These are phyloP conservation scores for Anolis apletophallus DNA, from an alignment of 2,797 vertebrate species.

Conservation along the genomic window DNA sequence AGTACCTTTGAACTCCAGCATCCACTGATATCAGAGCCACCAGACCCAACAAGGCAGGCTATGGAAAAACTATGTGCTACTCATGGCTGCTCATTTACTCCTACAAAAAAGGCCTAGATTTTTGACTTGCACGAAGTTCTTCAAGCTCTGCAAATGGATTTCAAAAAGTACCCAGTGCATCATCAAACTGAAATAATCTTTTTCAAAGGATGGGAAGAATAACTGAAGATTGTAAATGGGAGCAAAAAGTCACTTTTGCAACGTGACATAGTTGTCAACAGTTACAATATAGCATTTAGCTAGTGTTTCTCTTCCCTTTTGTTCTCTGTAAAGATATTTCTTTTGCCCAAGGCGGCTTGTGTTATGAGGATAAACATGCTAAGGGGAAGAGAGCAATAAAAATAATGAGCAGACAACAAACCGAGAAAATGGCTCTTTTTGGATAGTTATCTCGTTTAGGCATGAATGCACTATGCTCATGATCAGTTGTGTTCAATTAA, in stretches of 20 bases:
- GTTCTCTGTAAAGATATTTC: slow-evolving; percentile 48
- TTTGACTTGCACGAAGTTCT: neutral
- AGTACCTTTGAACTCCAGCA: no score
- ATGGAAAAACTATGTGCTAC: neutral
- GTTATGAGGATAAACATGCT: slow-evolving; percentile 37
- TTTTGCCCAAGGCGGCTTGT: slow-evolving; percentile 23
- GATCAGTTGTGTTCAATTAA: accelerated
- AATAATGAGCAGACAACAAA: slow-evolving; percentile 9
- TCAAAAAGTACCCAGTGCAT: neutral
- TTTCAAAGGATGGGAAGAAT: slow-evolving; percentile 38
- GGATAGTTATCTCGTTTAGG: neutral
- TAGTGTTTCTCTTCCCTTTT: slow-evolving; percentile 34
- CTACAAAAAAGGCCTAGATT: neutral
- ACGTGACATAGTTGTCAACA: slow-evolving; percentile 20
- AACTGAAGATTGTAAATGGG: neutral
- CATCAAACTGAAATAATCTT: neutral
- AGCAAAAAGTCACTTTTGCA: slow-evolving; percentile 21
- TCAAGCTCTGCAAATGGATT: neutral
- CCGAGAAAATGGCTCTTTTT: neutral
- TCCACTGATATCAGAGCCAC: neutral
- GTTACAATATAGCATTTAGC: slow-evolving; percentile 21
- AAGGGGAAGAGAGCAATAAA: slow-evolving; percentile 26
- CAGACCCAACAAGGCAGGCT: neutral
- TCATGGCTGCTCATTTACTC: neutral
- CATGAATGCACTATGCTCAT: accelerated